Evolutionary conservation across 1,140 invertebrate genomes (phyloP).

Genomic region (Aphidius ervi): DNA sequence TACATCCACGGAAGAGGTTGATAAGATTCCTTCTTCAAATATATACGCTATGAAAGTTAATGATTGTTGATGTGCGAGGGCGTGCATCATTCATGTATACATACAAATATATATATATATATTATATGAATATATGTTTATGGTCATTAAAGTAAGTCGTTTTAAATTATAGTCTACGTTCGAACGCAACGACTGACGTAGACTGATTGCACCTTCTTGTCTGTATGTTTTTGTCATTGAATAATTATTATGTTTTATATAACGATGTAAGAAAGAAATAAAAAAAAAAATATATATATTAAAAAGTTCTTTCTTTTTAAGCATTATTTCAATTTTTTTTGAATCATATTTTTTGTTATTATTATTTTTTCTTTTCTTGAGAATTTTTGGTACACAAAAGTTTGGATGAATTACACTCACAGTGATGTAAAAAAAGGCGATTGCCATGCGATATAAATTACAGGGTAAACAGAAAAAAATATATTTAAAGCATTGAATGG

Average conservation of each 20-base stretch:
- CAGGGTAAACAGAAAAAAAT: no score
- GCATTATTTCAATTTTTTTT: no score
- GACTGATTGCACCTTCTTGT: conserved; percentile 17
- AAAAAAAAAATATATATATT: no score
- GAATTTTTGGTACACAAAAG: no score
- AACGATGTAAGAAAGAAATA: not conserved
- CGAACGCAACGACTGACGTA: conserved; percentile 14
- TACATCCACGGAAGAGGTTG: no score
- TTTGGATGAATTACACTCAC: no score
- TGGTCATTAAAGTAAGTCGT: conserved; percentile 24
- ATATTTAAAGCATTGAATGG: no score
- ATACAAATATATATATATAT: not conserved
- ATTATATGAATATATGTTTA: conserved; percentile 2
- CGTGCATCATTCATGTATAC: not conserved
- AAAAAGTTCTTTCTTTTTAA: no score
- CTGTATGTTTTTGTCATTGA: conserved; percentile 16
- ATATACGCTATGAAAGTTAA: not conserved
- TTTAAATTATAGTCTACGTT: conserved; percentile 21
- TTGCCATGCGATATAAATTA: no score
- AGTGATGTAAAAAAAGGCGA: no score
- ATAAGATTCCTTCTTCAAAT: not conserved
- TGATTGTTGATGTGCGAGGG: conserved; percentile 11
- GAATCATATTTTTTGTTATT: no score
- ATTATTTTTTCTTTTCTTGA: no score
- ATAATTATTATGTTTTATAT: conserved; percentile 18